Percentiles rank a stretch among this genome's conserved stretches.
Evolutionary conservation across 1,140 invertebrate species (phyloP).

Genomic region (Drosophila nigrodunni): DNA sequence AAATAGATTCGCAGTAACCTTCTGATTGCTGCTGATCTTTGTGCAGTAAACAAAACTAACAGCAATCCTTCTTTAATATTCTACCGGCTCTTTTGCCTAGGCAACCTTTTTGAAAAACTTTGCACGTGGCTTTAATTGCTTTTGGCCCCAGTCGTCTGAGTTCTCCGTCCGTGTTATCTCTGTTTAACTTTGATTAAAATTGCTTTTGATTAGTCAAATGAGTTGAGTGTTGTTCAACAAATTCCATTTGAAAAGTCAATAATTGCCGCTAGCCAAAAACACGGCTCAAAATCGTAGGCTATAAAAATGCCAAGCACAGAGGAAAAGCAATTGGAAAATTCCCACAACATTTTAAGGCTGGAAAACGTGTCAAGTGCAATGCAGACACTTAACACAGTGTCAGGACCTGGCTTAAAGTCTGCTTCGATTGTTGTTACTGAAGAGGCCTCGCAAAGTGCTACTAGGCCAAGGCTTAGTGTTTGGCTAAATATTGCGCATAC

Average conservation of each 20-base stretch:
- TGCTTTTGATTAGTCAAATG: conserved; percentile 80
- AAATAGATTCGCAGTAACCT: conserved; percentile 23
- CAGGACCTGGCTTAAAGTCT: conserved; percentile 36
- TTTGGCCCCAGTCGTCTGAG: conserved; percentile 19
- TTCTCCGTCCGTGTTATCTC: conserved; percentile 21
- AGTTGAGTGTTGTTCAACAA: conserved; percentile 53
- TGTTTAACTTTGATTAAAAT: conserved; percentile 73
- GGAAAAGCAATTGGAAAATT: conserved; percentile 10
- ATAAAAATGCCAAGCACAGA: conserved; percentile 70
- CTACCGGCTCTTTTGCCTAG: conserved; percentile 29
- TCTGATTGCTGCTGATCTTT: conserved; percentile 51
- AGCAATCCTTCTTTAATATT: conserved; percentile 56
- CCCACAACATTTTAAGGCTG: conserved; percentile 38
- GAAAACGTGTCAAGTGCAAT: conserved; percentile 76
- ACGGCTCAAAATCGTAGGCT: conserved; percentile 43
- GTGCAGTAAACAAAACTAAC: conserved; percentile 15
- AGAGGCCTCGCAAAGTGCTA: neutral
- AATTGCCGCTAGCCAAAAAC: conserved; percentile 22
- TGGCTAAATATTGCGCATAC: conserved; percentile 52
- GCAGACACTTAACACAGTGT: conserved; percentile 56
- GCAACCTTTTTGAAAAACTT: conserved; percentile 64
- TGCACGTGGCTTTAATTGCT: conserved; percentile 79
- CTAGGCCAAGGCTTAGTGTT: conserved; percentile 29
- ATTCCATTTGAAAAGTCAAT: conserved; percentile 63
- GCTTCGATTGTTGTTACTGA: neutral